These are phyloP conservation scores for Dasypolia templi DNA, from an alignment of 2,888 invertebrate genomes.

Conservation along the genomic window DNA sequence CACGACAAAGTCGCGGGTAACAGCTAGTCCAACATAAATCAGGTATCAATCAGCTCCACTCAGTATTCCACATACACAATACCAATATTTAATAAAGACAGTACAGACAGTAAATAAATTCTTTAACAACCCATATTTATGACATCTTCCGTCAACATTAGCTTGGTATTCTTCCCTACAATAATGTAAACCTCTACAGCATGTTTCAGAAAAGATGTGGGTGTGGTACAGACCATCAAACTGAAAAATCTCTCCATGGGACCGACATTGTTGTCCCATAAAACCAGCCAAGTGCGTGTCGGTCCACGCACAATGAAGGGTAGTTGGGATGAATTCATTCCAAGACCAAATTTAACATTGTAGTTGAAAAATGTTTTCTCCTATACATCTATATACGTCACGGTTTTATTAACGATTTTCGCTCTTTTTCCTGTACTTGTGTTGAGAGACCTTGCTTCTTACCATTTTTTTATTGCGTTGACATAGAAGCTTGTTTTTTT, in stretches of 20 bases:
- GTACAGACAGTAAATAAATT: not conserved
- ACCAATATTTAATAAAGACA: not conserved
- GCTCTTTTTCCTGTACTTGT: no score
- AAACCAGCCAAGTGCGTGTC: no score
- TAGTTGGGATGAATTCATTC: no score
- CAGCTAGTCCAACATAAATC: not conserved
- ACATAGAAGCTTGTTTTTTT: no score
- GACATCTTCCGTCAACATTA: not conserved
- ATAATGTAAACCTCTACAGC: not conserved
- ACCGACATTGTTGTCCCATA: no score
- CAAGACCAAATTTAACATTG: no score
- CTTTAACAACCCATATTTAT: not conserved
- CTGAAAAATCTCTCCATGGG: not conserved
- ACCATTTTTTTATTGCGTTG: no score
- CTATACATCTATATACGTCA: no score
- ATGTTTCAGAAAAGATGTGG: not conserved
- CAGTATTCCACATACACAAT: not conserved
- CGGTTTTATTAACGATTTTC: no score
- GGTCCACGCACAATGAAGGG: no score
- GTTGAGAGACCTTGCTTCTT: no score
- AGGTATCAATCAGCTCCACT: not conserved
- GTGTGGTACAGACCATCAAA: not conserved
- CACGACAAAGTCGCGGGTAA: not conserved
- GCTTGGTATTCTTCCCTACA: slow-evolving; percentile 28
- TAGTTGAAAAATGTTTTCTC: no score